A percentile compares a stretch with the other conserved stretches of the same genome.
Conservation (phyloP, 1,140 invertebrate genomes). For the Danaus melanippus region DNA sequence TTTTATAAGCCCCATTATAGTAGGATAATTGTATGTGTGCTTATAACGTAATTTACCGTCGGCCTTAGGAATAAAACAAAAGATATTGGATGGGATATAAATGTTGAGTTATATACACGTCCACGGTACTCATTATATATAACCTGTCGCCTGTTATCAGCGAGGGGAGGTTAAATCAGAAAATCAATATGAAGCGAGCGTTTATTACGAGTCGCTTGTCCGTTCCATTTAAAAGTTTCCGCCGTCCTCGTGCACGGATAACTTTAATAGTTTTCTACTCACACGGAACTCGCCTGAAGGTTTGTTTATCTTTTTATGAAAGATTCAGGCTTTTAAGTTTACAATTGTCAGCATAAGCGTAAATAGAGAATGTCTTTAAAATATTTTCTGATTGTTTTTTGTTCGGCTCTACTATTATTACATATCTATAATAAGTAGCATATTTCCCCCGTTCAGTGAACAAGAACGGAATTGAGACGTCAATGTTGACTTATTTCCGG, state of each 20-base stretch:
- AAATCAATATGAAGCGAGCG: constrained; percentile 56
- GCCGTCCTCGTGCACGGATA: constrained; percentile 12
- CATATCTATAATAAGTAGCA: constrained; percentile 4
- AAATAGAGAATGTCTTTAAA: not conserved
- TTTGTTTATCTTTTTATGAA: not conserved
- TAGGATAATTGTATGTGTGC: constrained; percentile 39
- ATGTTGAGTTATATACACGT: not conserved
- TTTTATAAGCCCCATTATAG: constrained; percentile 61
- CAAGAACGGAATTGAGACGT: constrained; percentile 55
- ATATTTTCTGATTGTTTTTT: not conserved
- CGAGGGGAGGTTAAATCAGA: constrained; percentile 62
- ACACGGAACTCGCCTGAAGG: not conserved
- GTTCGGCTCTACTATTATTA: not conserved
- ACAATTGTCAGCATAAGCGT: too few species aligned
- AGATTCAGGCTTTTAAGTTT: not conserved
- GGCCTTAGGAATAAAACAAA: not conserved
- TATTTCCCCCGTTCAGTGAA: constrained; percentile 22
- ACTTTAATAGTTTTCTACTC: constrained; percentile 16
- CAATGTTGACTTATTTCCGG: constrained; percentile 50
- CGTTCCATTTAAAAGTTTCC: constrained; percentile 39
- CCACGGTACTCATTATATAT: constrained; percentile 8
- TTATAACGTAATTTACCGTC: constrained; percentile 26
- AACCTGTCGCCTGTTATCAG: constrained; percentile 56
- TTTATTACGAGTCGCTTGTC: constrained; percentile 35
- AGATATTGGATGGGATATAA: not conserved